Conservation (phyloP, 1,140 invertebrate genomes). For the Apis mellifera region Amel_HAv3.1 CM009939.2:8514501-8515000, state of each 20-base stretch:
- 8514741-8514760: slow-evolving; percentile 71
- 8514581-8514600: no score
- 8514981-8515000: slow-evolving; percentile 61
- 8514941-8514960: slow-evolving; percentile 67
- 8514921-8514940: slow-evolving; percentile 65
- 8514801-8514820: slow-evolving; percentile 67
- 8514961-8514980: slow-evolving; percentile 65
- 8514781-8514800: slow-evolving; percentile 54
- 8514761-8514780: slow-evolving; percentile 65
- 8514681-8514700: neutral
- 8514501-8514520: slow-evolving; percentile 7
- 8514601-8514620: slow-evolving; percentile 37
- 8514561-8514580: no score
- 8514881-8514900: no score
- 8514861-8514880: neutral
- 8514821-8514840: slow-evolving; percentile 65
- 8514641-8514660: neutral
- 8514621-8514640: neutral
- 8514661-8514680: neutral
- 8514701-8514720: slow-evolving; percentile 10
- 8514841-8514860: neutral
- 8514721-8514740: slow-evolving; percentile 64
- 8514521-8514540: neutral
- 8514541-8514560: no score
- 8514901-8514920: neutral